These are phyloP conservation scores for Drosophila bocqueti DNA, from an alignment of 1,140 invertebrate genomes.

Conservation along the genomic window DNA sequence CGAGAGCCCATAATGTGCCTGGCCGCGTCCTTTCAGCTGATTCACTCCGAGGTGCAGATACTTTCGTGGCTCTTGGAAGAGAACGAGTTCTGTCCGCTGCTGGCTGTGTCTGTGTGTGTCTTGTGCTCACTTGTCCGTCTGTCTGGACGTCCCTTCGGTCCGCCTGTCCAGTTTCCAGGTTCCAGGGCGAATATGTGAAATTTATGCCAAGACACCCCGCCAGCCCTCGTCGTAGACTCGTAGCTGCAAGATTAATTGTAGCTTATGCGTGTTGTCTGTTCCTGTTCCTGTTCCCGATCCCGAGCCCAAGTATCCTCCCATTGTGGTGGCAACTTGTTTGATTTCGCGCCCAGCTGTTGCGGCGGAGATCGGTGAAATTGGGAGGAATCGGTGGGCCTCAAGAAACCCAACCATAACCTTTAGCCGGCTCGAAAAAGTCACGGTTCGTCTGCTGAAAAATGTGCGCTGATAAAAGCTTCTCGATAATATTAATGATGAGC, in stretches of 20 bases:
- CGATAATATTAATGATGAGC: slow-evolving; percentile 78
- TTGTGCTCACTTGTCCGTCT: slow-evolving; percentile 66
- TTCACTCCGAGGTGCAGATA: slow-evolving; percentile 69
- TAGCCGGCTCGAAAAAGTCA: slow-evolving; percentile 58
- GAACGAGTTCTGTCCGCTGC: slow-evolving; percentile 39
- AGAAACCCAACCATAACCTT: slow-evolving; percentile 43
- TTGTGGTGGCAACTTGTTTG: slow-evolving; percentile 75
- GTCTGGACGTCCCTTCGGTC: slow-evolving; percentile 34
- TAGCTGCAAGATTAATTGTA: slow-evolving; percentile 79
- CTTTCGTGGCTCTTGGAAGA: slow-evolving; percentile 44
- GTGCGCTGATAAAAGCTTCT: slow-evolving; percentile 64
- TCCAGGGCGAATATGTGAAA: slow-evolving; percentile 67
- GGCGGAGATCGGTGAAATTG: slow-evolving; percentile 51
- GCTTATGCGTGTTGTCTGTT: slow-evolving; percentile 64
- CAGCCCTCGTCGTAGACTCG: slow-evolving; percentile 26
- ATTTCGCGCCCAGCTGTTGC: slow-evolving; percentile 65
- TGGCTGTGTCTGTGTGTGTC: slow-evolving; percentile 24
- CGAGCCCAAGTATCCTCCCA: slow-evolving; percentile 29
- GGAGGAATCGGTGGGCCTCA: slow-evolving; percentile 24
- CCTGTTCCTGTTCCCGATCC: slow-evolving; percentile 21
- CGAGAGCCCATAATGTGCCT: slow-evolving; percentile 66
- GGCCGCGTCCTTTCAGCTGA: slow-evolving; percentile 76
- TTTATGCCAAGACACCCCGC: slow-evolving; percentile 70
- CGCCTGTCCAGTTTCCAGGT: slow-evolving; percentile 38
- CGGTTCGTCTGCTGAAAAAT: slow-evolving; percentile 61